Conservation (phyloP, 2,113 vertebrate species). For the Protomyctophum bolini region DNA sequence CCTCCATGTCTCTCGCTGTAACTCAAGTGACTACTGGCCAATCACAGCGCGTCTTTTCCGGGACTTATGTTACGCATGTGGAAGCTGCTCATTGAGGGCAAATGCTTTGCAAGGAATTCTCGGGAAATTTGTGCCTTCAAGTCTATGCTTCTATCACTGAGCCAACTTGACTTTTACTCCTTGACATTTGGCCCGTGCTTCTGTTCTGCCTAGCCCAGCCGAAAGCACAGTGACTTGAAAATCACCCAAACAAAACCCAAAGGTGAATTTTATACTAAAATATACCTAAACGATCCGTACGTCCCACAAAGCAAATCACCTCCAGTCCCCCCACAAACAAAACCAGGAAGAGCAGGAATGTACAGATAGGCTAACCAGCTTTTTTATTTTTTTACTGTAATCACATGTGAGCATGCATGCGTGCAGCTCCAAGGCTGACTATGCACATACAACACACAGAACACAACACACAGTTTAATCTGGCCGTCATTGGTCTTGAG, state of each 20-base stretch:
- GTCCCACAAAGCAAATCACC: slow-evolving; percentile 48
- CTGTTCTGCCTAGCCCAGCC: slow-evolving; percentile 42
- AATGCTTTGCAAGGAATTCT: too few species aligned
- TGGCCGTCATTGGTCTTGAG: too few species aligned
- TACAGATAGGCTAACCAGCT: slow-evolving; percentile 58
- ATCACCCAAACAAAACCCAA: too few species aligned
- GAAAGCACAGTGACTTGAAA: too few species aligned
- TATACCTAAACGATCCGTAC: background rate
- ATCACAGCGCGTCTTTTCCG: too few species aligned
- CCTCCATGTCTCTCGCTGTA: too few species aligned
- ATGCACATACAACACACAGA: slow-evolving; percentile 21
- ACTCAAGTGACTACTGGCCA: too few species aligned
- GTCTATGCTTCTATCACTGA: slow-evolving; percentile 1
- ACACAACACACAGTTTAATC: background rate
- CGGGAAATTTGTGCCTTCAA: too few species aligned
- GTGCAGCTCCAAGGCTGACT: too few species aligned
- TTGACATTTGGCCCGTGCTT: slow-evolving; percentile 28
- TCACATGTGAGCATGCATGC: slow-evolving; percentile 44
- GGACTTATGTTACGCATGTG: too few species aligned
- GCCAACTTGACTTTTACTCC: slow-evolving; percentile 7
- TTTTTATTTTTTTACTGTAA: slow-evolving; percentile 64
- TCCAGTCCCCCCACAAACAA: slow-evolving; percentile 75
- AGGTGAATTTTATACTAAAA: too few species aligned
- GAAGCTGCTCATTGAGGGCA: too few species aligned
- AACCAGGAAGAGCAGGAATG: slow-evolving; percentile 86